Conservation (phyloP, 2,113 vertebrate genomes). For the Macquaria australasica region DNA sequence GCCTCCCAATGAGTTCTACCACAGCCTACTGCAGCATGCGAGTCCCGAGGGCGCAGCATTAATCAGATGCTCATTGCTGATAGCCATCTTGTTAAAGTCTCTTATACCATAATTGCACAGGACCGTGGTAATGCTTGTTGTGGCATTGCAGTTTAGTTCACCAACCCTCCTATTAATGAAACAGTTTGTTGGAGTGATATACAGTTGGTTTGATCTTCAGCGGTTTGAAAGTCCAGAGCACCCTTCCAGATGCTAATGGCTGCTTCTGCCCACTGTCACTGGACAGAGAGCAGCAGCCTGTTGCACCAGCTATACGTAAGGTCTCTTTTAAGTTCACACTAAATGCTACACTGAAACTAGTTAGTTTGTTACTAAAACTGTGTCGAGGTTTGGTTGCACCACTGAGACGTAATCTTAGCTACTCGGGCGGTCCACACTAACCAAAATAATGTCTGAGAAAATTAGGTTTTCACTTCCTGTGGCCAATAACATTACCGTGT, state of each 20-base stretch:
- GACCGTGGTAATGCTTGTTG: conserved; percentile 40
- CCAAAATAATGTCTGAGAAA: too few relatives aligned
- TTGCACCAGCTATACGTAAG: too few relatives aligned
- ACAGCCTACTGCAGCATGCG: conserved; percentile 16
- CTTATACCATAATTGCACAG: conserved; percentile 44
- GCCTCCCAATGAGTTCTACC: conserved; percentile 61
- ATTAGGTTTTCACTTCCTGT: too few relatives aligned
- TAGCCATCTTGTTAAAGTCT: conserved; percentile 64
- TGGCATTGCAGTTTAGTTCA: conserved; percentile 15
- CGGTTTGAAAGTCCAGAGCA: not conserved
- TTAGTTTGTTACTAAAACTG: too few relatives aligned
- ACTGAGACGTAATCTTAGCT: too few relatives aligned
- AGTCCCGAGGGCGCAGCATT: conserved; percentile 60
- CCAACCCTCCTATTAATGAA: conserved; percentile 13
- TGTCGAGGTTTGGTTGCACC: too few relatives aligned
- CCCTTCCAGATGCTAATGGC: conserved; percentile 1
- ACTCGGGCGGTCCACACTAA: too few relatives aligned
- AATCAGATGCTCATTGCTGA: conserved; percentile 63
- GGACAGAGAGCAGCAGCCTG: not conserved
- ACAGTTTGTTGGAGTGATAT: conserved; percentile 13
- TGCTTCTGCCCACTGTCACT: not conserved
- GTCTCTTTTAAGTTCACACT: too few relatives aligned
- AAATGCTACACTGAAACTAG: too few relatives aligned
- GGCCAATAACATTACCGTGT: too few relatives aligned
- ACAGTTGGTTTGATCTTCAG: not conserved